Evolutionary conservation across 2,113 vertebrate genomes (phyloP).

Genomic region (Hemichromis elongatus): DNA sequence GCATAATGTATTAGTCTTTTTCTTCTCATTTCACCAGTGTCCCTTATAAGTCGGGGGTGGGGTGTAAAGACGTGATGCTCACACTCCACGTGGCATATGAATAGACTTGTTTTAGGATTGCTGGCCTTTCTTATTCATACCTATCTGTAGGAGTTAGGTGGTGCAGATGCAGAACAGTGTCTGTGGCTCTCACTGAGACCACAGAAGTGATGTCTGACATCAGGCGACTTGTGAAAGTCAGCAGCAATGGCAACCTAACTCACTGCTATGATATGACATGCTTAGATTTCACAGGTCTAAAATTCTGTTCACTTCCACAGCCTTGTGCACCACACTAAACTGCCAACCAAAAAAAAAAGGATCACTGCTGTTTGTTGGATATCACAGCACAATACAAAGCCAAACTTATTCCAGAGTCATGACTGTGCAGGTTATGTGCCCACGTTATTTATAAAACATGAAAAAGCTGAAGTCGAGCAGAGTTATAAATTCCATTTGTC

Average conservation of each 20-base stretch:
- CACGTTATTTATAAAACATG: constrained; percentile 14
- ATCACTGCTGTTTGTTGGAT: neutral
- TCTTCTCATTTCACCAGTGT: neutral
- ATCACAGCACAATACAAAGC: neutral
- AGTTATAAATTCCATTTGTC: constrained; percentile 42
- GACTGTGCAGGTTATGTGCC: neutral
- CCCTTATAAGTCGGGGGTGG: neutral
- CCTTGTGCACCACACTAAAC: neutral
- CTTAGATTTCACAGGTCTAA: neutral
- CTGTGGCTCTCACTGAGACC: constrained; percentile 5
- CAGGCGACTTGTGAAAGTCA: neutral
- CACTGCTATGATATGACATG: neutral
- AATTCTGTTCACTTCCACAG: neutral
- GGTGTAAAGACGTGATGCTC: constrained; percentile 20
- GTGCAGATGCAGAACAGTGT: neutral
- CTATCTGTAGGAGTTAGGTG: neutral
- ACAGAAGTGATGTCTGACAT: neutral
- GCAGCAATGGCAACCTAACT: neutral
- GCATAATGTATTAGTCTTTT: constrained; percentile 24
- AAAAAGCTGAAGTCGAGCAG: neutral
- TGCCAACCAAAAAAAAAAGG: neutral
- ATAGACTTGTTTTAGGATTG: neutral
- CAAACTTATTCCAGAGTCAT: neutral
- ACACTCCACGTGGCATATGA: constrained; percentile 9
- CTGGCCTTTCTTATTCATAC: constrained; percentile 49